Conservation (phyloP, 2,113 vertebrate genomes). For the Rattus norvegicus region DNA sequence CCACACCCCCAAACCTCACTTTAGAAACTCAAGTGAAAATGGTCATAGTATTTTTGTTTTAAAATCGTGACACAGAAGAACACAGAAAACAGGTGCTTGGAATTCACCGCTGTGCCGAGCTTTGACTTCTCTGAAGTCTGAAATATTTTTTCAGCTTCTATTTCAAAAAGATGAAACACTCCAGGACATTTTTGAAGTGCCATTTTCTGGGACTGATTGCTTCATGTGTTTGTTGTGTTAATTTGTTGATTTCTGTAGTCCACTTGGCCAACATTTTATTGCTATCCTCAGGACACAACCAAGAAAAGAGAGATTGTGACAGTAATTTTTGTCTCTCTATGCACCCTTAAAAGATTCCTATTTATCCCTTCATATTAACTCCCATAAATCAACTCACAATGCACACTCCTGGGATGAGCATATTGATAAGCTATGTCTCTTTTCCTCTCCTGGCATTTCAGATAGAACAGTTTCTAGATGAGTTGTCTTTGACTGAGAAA, state of each 20-base stretch:
- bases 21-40: not conserved
- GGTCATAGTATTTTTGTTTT: not conserved
- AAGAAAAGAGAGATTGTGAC: not conserved
- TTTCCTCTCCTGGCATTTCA: not conserved
- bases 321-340: not conserved
- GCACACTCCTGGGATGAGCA: not conserved
- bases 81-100: not conserved
- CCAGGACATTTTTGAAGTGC: not conserved
- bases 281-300: not conserved
- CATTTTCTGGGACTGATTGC: not conserved
- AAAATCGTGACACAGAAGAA: not conserved
- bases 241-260: not conserved
- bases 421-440: not conserved
- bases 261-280: not conserved
- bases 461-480: not conserved
- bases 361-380: not conserved
- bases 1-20: not conserved
- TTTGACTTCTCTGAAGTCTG: not conserved
- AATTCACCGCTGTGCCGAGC: not conserved
- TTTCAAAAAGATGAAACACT: not conserved
- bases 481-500: not conserved
- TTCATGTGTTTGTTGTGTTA: not conserved
- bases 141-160: not conserved
- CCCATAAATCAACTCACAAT: not conserved
- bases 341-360: not conserved